These are phyloP conservation scores for Leptinotarsa rubiginosa DNA, from an alignment of 2,888 invertebrate species.

Conservation along the genomic window DNA sequence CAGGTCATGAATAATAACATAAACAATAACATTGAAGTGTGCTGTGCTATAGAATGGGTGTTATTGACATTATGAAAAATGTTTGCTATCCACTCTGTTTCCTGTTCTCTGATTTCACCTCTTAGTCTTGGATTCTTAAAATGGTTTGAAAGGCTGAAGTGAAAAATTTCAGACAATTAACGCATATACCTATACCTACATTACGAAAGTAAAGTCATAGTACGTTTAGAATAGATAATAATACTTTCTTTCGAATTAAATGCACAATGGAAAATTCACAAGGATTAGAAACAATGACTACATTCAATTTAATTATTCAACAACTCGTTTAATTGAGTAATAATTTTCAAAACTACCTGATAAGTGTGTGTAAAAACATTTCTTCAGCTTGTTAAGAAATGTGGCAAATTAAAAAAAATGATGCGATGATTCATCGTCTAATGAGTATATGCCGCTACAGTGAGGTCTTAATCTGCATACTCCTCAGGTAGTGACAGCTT, in stretches of 20 bases:
- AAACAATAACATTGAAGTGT: too few relatives aligned
- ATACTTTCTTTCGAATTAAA: constrained; percentile 24
- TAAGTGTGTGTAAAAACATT: constrained; percentile 16
- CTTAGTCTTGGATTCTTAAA: too few relatives aligned
- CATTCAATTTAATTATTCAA: constrained; percentile 21
- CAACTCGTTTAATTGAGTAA: constrained; percentile 22
- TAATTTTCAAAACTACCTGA: constrained; percentile 16
- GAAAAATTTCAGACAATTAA: background rate
- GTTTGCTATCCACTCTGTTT: too few relatives aligned
- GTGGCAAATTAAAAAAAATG: background rate
- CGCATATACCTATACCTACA: background rate
- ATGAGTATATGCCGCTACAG: too few relatives aligned
- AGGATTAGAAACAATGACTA: constrained; percentile 21
- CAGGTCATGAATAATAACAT: too few relatives aligned
- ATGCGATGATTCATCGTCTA: too few relatives aligned
- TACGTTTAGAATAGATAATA: constrained; percentile 13
- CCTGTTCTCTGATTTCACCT: too few relatives aligned
- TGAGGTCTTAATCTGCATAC: too few relatives aligned
- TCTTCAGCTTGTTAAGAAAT: constrained; percentile 13
- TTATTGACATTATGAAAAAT: too few relatives aligned
- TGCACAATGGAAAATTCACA: constrained; percentile 24
- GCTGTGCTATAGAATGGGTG: too few relatives aligned
- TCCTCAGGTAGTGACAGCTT: too few relatives aligned
- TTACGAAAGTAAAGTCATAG: constrained; percentile 11
- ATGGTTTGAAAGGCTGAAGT: background rate